phyloP scores from a whole-genome alignment of 2,797 vertebrate genomes.

The Choloepus didactylus region DNA sequence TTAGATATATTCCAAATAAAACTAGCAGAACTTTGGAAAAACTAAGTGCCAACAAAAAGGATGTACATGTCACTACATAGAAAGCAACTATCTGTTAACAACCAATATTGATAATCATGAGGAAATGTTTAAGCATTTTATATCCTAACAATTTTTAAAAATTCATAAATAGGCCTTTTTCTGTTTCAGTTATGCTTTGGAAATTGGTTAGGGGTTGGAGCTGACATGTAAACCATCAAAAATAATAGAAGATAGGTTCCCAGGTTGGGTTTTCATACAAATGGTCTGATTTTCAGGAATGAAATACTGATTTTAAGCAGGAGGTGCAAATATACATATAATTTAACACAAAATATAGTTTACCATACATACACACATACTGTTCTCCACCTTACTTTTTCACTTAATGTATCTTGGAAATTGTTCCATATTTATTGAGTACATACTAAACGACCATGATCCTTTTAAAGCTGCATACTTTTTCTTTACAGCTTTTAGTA shows the following conservation, averaged over 20 bases:
- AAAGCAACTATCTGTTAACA: not conserved
- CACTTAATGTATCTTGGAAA: not conserved
- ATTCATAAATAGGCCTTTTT: not conserved
- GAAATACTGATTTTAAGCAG: conserved; percentile 38
- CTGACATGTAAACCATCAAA: not conserved
- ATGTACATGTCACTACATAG: not conserved
- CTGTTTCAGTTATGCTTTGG: not conserved
- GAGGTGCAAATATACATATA: not conserved
- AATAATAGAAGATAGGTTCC: not conserved
- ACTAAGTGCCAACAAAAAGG: conserved; percentile 17
- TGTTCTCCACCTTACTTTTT: not conserved
- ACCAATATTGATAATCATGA: not conserved
- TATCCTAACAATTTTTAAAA: not conserved
- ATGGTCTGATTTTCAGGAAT: not conserved
- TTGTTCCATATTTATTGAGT: not conserved
- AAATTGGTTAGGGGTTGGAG: not conserved
- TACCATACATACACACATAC: not conserved
- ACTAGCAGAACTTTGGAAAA: not conserved
- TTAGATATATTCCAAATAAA: not conserved
- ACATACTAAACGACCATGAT: not conserved
- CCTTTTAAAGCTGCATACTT: not conserved
- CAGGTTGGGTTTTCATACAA: not conserved
- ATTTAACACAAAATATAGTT: not conserved
- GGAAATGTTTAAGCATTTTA: conserved; percentile 13
- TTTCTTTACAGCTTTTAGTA: not conserved